A percentile compares a stretch with the other conserved stretches of the same genome.
phyloP scores from a whole-genome alignment of 2,888 invertebrate species.

The Mythimna pallens region DNA sequence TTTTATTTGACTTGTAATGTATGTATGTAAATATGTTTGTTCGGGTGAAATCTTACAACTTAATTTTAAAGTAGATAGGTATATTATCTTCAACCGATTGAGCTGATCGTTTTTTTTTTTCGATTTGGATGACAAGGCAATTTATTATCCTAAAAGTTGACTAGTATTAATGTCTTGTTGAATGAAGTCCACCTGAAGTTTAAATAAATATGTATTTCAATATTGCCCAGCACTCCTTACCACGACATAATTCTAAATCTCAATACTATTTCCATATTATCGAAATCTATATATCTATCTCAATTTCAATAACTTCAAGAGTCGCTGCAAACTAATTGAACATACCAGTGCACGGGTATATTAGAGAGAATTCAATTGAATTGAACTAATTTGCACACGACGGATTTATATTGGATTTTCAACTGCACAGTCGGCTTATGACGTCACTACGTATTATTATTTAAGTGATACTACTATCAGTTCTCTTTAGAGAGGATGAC shows the following conservation, averaged over 20 bases:
- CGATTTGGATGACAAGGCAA: no score
- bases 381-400: slow-evolving; percentile 56
- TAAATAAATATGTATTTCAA: no score
- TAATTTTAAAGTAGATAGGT: no score
- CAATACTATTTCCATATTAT: background rate
- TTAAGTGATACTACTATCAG: slow-evolving; percentile 48
- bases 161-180: no score
- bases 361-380: slow-evolving; percentile 53
- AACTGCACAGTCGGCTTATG: slow-evolving; percentile 37
- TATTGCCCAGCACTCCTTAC: background rate
- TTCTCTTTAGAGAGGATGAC: slow-evolving; percentile 29
- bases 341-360: slow-evolving; percentile 16
- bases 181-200: no score
- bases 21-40: no score
- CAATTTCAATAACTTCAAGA: slow-evolving; percentile 1
- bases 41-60: no score
- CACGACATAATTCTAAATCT: background rate
- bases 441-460: slow-evolving; percentile 42
- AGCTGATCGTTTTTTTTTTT: no score
- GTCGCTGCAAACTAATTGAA: slow-evolving; percentile 32
- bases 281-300: background rate
- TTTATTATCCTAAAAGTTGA: no score
- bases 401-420: slow-evolving; percentile 24
- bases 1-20: no score
- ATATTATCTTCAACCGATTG: no score